Evolutionary conservation across 2,797 vertebrate species (phyloP), one percentile per base, ranked within the genome.

Genomic region (Toxotes lorentzi): DNA sequence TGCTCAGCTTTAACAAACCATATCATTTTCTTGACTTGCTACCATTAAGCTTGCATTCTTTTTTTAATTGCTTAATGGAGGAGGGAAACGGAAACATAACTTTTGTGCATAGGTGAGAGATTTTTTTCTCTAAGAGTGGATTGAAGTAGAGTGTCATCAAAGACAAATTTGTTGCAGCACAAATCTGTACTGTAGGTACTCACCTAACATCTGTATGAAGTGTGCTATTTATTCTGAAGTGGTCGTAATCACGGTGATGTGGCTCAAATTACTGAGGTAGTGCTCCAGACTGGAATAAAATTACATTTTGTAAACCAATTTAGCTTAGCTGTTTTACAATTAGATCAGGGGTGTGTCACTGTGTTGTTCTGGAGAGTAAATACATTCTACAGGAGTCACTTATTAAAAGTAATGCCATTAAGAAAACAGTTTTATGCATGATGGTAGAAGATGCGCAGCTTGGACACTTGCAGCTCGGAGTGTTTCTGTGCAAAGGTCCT

Each of bases 221-320:
- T 76, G 86, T 63, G 73, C 84, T 79, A 83, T 90, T 87, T 87
- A 88, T 89, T 87, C 77, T 87, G 67, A 89, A 91, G 86, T 85
- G 83, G 83, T 83, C 45, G 82, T 90, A 90, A 91, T 92, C 85
- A 89, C 74, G 2, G 11, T 72, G 85, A 90, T 90, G 90, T 86
- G 86, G 81, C 70, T 88, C 78, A 83, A 81, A 89, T 91, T 89
- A 87, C 88, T n/a, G 66, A 87, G 79, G 76, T 91, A 73, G 72
- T 71, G 66, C 88, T 84, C 85, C 72, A 81, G 74, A 85, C 76
- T 72, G 77, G 73, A 85, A 85, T 91, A 78, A 87, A 87, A 91
- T 90, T 85, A 83, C 83, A 84, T 89, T 91, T 85, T 86, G 70
- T 72, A 73, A 91, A 90, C 50, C 87, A 83, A 81, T 88, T 89